Base-by-base conservation (phyloP, 2,888 invertebrate genomes). In the Steinernema scapterisci region DNA sequence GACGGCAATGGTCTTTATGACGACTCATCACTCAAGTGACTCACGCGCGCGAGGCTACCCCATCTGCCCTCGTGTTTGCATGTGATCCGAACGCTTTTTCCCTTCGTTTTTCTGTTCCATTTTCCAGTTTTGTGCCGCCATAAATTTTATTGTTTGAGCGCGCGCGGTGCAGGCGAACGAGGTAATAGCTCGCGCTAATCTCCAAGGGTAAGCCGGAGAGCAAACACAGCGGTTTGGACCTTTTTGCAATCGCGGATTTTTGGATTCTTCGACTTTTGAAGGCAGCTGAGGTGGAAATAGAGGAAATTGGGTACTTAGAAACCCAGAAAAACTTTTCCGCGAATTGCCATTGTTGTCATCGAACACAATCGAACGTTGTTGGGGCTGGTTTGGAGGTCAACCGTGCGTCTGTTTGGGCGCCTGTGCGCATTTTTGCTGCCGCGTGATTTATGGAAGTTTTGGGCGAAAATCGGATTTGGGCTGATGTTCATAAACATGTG, bases 1-100 rank as follows among this genome's bases (percentile, higher is more conserved):
- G 52, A 23, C 52, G 52, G 21, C 52, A 11, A 11, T 52, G 2
- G 52, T 52, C 52, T 52, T 23, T 52, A 52, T 52, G 52, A 52
- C 52, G 52, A 38, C 38, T 38, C 38, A 38, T 38, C 38, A n/a
- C n/a, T n/a, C n/a, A n/a, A 44, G 9, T 48, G 48, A 48, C 7
- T 48, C 48, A 52, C 52, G 52, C 52, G 2, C 6, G 2, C 19
- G 19, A 9, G 21, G 21, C 23, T 48, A 11, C 21, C 19, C 23
- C 52, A 19, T 16, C 19, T 19, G 48, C 48, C 13, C 45, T 19
- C n/a, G 6, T 16, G n/a, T 19, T 48, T 52, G 38, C 38, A 38
- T 38, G 38, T 9, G 9, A 6, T 38, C 5, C 3, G 38, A 38
- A 38, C 38, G 38, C 38, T 38, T 38, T 38, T 38, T 9, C n/a